A percentile compares a stretch with the other conserved stretches of the same genome.
These are phyloP conservation scores for Channa striata DNA, from an alignment of 2,797 vertebrate genomes.

Conservation along the genomic window DNA sequence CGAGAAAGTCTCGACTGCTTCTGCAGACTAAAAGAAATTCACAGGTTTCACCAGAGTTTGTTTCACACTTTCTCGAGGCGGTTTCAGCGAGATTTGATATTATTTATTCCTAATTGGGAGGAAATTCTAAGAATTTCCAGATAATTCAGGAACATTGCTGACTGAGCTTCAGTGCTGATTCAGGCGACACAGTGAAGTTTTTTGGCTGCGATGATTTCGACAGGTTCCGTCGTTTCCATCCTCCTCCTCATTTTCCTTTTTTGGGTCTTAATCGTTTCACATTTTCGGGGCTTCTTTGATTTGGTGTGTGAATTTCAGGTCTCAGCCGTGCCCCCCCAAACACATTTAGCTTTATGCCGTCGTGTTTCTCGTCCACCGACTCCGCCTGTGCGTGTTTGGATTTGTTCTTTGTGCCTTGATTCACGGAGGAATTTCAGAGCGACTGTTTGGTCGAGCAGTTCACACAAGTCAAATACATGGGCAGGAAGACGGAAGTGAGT, in stretches of 20 bases:
- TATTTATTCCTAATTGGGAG: not conserved
- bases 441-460: not conserved
- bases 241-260: no score
- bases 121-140: not conserved
- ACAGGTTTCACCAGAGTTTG: no score
- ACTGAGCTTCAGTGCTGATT: not conserved
- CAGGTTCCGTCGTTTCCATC: no score
- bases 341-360: not conserved
- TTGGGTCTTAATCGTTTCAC: no score
- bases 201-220: no score
- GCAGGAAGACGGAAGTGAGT: not conserved
- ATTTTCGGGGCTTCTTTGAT: no score
- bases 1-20: no score
- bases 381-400: constrained; percentile 33
- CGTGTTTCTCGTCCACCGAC: constrained; percentile 4
- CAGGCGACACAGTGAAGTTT: not conserved
- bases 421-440: constrained; percentile 14
- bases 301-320: not conserved
- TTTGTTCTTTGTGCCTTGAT: constrained; percentile 41
- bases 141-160: not conserved
- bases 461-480: not conserved
- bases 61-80: no score
- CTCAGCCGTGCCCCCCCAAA: not conserved
- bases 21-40: no score
- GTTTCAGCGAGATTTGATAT: no score